A percentile compares a stretch with the other conserved stretches of the same genome.
phyloP scores from a whole-genome alignment of 2,888 invertebrate genomes.

The Sesamia inferens region DNA sequence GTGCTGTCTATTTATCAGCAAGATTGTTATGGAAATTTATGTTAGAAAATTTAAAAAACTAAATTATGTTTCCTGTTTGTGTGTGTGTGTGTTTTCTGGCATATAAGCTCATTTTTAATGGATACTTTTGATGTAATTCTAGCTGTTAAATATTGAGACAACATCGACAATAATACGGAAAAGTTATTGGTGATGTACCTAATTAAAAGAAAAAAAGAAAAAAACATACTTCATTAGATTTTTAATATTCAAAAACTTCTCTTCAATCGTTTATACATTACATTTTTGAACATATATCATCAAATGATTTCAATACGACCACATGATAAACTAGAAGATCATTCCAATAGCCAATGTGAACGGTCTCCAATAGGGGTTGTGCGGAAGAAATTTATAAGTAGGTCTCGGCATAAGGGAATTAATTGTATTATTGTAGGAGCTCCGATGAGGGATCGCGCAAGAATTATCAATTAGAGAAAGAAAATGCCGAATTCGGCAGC shows the following conservation, averaged over 20 bases:
- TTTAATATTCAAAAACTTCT: no score
- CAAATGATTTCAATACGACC: neutral
- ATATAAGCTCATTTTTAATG: neutral
- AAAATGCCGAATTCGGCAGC: conserved; percentile 71
- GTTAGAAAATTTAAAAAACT: neutral
- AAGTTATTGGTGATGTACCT: neutral
- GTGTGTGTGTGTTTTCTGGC: no score
- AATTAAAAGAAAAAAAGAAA: neutral
- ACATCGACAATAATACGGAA: neutral
- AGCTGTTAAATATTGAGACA: neutral
- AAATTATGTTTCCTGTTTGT: no score
- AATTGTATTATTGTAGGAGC: conserved; percentile 88
- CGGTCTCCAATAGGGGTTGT: conserved; percentile 74
- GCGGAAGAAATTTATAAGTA: conserved; percentile 84
- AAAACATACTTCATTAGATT: no score
- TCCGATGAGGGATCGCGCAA: conserved; percentile 86
- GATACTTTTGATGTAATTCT: neutral
- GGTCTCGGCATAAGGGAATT: conserved; percentile 86
- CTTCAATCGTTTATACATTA: no score
- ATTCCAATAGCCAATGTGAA: conserved; percentile 63
- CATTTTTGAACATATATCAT: neutral
- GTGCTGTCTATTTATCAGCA: neutral
- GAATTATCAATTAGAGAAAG: conserved; percentile 90
- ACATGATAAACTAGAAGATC: conserved; percentile 7
- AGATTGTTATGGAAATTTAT: neutral